Percentiles rank a stretch among this genome's conserved stretches.
Evolutionary conservation across 2,888 invertebrate species (phyloP).

Genomic region (Rutpela maculata): DNA sequence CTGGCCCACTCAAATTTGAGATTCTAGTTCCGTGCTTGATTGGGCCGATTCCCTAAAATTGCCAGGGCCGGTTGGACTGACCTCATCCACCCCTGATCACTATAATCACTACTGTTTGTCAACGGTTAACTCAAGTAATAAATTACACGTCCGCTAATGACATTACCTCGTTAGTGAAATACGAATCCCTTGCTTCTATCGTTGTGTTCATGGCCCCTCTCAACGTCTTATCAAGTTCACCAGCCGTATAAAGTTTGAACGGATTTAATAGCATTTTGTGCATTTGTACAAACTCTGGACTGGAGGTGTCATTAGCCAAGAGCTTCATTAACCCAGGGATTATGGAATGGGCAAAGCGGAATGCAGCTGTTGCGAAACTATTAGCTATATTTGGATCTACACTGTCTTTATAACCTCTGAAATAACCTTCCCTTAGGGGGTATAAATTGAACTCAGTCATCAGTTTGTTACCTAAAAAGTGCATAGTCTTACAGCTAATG

Average conservation of each 20-base stretch:
- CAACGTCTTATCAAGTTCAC: conserved; percentile 80
- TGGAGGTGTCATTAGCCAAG: conserved; percentile 75
- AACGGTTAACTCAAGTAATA: no score
- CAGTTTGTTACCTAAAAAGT: conserved; percentile 74
- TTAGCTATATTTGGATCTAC: conserved; percentile 89
- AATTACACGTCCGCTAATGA: no score
- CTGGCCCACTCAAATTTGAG: no score
- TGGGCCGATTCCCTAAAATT: no score
- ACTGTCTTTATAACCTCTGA: conserved; percentile 78
- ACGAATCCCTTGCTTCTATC: conserved; percentile 79
- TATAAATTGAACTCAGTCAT: conserved; percentile 77
- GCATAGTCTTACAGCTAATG: no score
- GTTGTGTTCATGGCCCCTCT: conserved; percentile 81
- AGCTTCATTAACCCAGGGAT: conserved; percentile 85
- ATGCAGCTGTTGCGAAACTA: conserved; percentile 89
- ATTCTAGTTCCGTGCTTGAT: no score
- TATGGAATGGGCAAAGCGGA: conserved; percentile 92
- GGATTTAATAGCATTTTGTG: conserved; percentile 90
- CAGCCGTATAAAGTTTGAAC: conserved; percentile 80
- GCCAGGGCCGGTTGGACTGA: no score
- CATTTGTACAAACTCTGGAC: conserved; percentile 80
- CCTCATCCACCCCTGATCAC: no score
- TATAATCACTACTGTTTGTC: no score
- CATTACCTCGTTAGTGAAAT: conserved; percentile 79
- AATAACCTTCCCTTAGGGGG: conserved; percentile 75